Evolutionary conservation across 2,797 vertebrate genomes (phyloP), one percentile per base, ranked within the genome.

Genomic region (Scomberomorus guttatus): DNA sequence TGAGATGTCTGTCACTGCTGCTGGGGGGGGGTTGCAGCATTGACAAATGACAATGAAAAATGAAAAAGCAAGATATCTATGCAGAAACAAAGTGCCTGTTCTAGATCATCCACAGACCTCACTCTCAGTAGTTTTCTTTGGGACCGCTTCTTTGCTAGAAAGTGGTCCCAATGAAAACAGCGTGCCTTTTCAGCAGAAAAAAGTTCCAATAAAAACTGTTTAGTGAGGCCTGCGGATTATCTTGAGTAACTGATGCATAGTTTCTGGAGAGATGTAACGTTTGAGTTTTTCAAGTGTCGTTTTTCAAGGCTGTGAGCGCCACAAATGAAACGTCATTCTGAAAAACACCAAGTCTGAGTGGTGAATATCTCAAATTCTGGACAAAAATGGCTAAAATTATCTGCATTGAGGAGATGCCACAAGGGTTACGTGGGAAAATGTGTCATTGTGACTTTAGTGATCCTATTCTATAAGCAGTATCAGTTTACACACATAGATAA

Each of bases 181-280:
- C 48, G 65, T 57, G 64, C 27, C 50, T 66, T 77, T 74, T 46
- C 22, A 65, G 9, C 22, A 58, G 20, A 69, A 24, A 56, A 25
- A 8, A 22, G 17, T 20, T 46, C 66, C 77, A 75, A 72, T 29
- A 14, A 81, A 80, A 80, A 76, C 79, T 68, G 46, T 64, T 71
- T 52, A 25, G 60, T 52, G 7, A 37, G 69, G 34, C 52, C 77
- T 85, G 82, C 1, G 12, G 70, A 77, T 77, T 70, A 61, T 77
- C 14, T 57, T 48, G 39, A 64, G 50, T 72, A 78, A 81, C 54
- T 18, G 78, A 72, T 70, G 50, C 18, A 24, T 71, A 20, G 63
- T 72, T 75, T 72, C 10, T 79, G 57, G 57, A 39, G 20, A 63
- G 24, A 70, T 75, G 24, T 44, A 34, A 32, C 46, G 0, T 2